These are phyloP conservation scores for Lepidurus packardi DNA, from an alignment of 1,140 invertebrate species.

Conservation along the genomic window DNA sequence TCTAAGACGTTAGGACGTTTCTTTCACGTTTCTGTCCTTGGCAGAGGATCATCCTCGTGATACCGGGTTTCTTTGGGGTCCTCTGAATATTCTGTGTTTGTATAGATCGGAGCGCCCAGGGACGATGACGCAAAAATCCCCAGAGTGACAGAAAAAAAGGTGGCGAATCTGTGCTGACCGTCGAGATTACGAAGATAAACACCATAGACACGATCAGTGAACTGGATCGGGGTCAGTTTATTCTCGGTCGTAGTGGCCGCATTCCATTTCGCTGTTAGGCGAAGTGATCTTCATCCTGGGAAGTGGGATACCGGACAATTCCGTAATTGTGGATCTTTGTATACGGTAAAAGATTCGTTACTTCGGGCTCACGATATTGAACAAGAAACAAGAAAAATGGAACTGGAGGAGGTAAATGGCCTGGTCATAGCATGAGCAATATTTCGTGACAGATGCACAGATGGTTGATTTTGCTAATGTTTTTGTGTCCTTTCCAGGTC, in stretches of 20 bases:
- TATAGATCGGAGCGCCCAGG: neutral
- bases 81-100: neutral
- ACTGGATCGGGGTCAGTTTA: neutral
- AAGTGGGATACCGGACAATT: neutral
- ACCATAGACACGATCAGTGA: neutral
- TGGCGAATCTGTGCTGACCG: neutral
- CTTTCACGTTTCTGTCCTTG: constrained; percentile 10
- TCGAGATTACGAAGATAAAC: no score
- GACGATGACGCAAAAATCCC: neutral
- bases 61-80: neutral
- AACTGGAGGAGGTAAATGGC: neutral
- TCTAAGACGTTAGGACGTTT: neutral
- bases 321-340: neutral
- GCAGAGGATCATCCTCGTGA: constrained; percentile 8
- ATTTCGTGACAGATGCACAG: neutral
- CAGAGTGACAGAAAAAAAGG: neutral
- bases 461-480: neutral
- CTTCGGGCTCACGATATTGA: neutral
- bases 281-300: neutral
- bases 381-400: neutral
- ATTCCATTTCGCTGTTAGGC: neutral
- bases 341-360: neutral
- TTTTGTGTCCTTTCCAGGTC: neutral
- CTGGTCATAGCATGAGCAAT: neutral
- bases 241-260: neutral